phyloP scores from a whole-genome alignment of 2,113 vertebrate genomes.

The Cynoglossus semilaevis region DNA sequence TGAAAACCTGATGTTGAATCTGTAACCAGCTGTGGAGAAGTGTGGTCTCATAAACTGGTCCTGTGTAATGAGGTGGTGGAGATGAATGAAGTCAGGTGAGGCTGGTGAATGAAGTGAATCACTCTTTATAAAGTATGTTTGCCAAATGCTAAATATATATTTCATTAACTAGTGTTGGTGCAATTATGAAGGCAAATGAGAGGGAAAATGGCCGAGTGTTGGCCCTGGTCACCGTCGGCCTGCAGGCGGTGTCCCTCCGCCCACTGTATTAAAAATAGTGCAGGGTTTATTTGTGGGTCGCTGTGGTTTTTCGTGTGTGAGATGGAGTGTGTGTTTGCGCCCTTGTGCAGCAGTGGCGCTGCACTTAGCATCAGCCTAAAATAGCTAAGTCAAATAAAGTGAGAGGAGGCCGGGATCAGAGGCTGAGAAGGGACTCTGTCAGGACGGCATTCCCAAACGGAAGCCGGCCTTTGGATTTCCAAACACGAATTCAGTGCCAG shows the following conservation, averaged over 20 bases:
- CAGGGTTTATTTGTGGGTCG: slow-evolving; percentile 59
- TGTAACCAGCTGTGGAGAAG: too few relatives aligned
- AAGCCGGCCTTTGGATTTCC: slow-evolving; percentile 62
- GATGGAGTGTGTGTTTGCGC: slow-evolving; percentile 52
- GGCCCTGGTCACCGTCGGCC: slow-evolving; percentile 11
- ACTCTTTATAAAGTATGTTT: too few relatives aligned
- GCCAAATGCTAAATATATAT: neutral
- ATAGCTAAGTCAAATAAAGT: slow-evolving; percentile 74
- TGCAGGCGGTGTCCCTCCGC: slow-evolving; percentile 35
- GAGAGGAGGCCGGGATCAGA: slow-evolving; percentile 60
- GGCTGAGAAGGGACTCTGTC: slow-evolving; percentile 65
- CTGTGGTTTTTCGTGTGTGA: slow-evolving; percentile 52
- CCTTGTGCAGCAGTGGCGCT: slow-evolving; percentile 38
- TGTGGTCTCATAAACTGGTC: too few relatives aligned
- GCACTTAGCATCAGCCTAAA: slow-evolving; percentile 65
- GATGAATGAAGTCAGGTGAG: too few relatives aligned
- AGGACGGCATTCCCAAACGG: slow-evolving; percentile 68
- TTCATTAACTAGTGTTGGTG: neutral
- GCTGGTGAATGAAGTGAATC: too few relatives aligned
- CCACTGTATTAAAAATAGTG: slow-evolving; percentile 64
- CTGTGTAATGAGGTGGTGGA: too few relatives aligned
- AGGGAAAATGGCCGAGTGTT: slow-evolving; percentile 1
- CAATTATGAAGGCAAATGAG: slow-evolving; percentile 16
- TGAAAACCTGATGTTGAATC: too few relatives aligned
- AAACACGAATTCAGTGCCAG: slow-evolving; percentile 55